Conservation (phyloP, 2,113 vertebrate species). For the Caloenas nicobarica region DNA sequence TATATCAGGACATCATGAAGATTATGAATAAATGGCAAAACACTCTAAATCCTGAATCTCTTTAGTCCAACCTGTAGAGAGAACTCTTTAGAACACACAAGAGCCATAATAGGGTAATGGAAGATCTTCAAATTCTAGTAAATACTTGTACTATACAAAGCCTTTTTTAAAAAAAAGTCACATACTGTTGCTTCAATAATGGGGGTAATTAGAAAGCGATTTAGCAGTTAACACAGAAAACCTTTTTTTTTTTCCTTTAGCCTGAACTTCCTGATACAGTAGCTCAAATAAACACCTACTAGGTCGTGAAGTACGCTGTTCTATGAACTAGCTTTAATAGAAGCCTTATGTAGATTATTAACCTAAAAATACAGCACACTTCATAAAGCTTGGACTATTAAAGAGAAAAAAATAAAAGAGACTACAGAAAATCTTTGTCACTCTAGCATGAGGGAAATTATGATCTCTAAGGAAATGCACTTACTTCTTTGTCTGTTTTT, state of each 20-base stretch:
- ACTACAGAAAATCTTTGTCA: neutral
- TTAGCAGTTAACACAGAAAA: too few species aligned
- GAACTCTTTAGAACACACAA: neutral
- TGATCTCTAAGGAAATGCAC: slow-evolving; percentile 37
- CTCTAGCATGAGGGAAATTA: neutral
- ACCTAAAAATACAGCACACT: neutral
- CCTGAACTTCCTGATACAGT: neutral
- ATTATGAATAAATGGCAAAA: neutral
- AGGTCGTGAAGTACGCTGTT: neutral
- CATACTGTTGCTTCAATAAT: neutral
- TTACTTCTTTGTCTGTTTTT: slow-evolving; percentile 96
- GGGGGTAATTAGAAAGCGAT: neutral
- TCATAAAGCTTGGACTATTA: neutral
- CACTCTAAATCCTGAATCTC: neutral
- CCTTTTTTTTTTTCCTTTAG: neutral
- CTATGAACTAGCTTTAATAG: neutral
- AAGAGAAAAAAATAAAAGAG: neutral
- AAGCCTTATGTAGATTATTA: neutral
- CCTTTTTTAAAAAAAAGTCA: neutral
- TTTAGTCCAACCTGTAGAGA: neutral
- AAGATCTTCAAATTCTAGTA: neutral
- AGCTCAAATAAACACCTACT: neutral
- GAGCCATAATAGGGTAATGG: neutral
- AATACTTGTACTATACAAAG: neutral
- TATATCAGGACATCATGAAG: neutral